Evolutionary conservation across 2,888 invertebrate genomes (phyloP), one percentile per base, ranked within the genome.

Genomic region (Agonopterix arenella): DNA sequence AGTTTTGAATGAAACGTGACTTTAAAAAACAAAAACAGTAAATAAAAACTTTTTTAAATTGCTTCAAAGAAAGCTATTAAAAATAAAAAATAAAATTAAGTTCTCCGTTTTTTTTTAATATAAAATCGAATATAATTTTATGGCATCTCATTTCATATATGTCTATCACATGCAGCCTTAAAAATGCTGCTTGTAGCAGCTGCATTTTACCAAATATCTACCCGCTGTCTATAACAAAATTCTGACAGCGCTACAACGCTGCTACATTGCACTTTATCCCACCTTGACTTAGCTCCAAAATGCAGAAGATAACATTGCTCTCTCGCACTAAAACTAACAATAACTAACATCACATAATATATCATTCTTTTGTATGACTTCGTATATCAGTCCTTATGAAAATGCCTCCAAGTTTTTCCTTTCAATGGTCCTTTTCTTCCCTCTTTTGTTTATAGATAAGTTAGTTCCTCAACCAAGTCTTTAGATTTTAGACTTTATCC

Each of bases 321-420:
- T 11, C 13, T 7, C 8, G 2, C 36, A 10, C 37, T 46, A 46
- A 9, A 45, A 36, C 7, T 36, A 11, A 13, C 8, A 37, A 40
- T 51, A 48, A 37, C 47, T 70, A 73, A 84, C 58, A 84, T 84
- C 84, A 84, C 83, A 84, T 70, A 68, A 66, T 70, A 77, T 69
- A 70, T 66, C 66, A 55, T 57, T 53, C 53, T 54, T 50, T 11
- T 13, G 44, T 44, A 64, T 76, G 77, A 80, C 76, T 80, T 69
- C 62, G 56, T 64, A 65, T 70, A 61, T 66, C 69, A 71, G 71
- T 67, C 70, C 63, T 60, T 66, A 60, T 64, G 60, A 69, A 76
- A 76, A 81, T 75, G 73, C 72, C 70, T 62, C 45, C 16, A 36
- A 48, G 11, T 13, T 43, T 43, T n/a, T 11, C 43, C 4, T 11